Conservation (phyloP, 2,113 vertebrate genomes). For the Etheostoma spectabile region DNA sequence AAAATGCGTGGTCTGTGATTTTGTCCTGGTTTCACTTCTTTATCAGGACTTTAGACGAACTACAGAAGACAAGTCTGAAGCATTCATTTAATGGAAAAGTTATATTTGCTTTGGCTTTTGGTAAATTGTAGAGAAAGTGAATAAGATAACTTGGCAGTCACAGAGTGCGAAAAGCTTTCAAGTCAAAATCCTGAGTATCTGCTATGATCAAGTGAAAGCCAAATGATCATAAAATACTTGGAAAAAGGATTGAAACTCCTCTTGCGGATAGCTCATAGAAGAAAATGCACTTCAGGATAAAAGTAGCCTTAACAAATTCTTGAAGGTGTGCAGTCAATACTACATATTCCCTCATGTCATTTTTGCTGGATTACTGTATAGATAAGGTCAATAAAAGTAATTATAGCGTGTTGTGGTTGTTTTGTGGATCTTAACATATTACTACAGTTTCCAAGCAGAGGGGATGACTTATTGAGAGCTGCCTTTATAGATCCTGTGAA, state of each 20-base stretch:
- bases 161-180: not conserved
- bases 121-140: not conserved
- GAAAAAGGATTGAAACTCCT: not conserved
- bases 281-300: not conserved
- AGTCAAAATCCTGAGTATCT: not conserved
- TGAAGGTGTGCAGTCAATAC: not conserved
- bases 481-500: not conserved
- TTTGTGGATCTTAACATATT: not conserved
- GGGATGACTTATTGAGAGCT: not conserved
- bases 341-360: not conserved
- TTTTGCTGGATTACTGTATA: not conserved
- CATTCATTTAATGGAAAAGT: not conserved
- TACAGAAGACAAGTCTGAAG: not conserved
- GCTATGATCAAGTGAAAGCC: not conserved
- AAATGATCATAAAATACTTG: not conserved
- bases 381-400: slow-evolving; percentile 1
- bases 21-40: slow-evolving; percentile 23
- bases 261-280: not conserved
- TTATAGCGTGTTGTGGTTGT: not conserved
- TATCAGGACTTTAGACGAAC: not conserved
- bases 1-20: slow-evolving; percentile 24
- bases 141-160: not conserved
- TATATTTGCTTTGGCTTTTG: not conserved
- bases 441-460: not conserved
- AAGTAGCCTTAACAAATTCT: not conserved